Percentiles rank a stretch among this genome's conserved stretches.
These are phyloP conservation scores for Apamea epomidion DNA, from an alignment of 2,888 invertebrate genomes.

Conservation along the genomic window DNA sequence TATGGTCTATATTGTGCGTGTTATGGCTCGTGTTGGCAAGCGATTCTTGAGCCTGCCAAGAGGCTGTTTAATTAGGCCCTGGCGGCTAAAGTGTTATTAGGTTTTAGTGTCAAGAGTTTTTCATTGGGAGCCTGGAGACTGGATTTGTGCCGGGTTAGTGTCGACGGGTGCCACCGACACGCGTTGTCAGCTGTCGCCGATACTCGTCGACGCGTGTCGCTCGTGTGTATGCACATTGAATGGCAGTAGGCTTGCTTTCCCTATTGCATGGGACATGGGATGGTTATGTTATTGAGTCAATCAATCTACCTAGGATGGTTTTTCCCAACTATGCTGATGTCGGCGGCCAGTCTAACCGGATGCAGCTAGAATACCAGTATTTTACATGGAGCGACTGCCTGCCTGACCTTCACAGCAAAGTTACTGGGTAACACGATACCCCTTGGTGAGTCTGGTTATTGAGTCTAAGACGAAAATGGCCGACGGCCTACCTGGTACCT, in stretches of 20 bases:
- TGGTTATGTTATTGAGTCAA: neutral
- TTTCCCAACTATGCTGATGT: neutral
- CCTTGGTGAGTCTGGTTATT: neutral
- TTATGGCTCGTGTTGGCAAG: neutral
- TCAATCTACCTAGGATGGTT: neutral
- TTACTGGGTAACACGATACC: neutral
- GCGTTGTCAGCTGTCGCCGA: neutral
- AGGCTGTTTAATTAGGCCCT: too few relatives aligned
- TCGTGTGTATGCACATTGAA: neutral
- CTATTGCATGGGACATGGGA: neutral
- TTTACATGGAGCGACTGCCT: neutral
- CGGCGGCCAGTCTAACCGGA: neutral
- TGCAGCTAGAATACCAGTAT: neutral
- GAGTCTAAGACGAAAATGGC: neutral
- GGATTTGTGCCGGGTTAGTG: neutral
- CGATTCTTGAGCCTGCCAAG: neutral
- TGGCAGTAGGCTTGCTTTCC: neutral
- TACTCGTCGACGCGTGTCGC: neutral
- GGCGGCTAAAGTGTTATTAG: neutral
- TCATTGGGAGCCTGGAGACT: neutral
- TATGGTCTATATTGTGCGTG: neutral
- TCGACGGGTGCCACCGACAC: neutral
- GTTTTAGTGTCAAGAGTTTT: neutral
- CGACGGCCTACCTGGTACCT: constrained; percentile 18
- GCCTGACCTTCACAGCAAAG: neutral